Percentiles rank a stretch among this genome's conserved stretches.
Evolutionary conservation across 2,888 invertebrate species (phyloP).

Genomic region (Cosmia trapezina): DNA sequence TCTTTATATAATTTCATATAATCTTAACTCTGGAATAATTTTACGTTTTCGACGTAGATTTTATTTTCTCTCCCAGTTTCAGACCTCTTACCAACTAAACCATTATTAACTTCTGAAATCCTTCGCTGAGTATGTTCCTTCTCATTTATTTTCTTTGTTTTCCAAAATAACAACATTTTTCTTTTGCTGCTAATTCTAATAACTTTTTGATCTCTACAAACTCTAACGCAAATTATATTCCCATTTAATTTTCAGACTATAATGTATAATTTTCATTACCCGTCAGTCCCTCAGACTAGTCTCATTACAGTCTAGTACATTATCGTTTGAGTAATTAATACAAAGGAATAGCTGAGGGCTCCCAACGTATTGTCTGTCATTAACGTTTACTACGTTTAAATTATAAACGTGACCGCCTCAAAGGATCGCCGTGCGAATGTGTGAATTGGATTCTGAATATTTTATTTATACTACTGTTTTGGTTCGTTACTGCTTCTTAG

Average conservation of each 20-base stretch:
- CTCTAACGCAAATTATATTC: background rate
- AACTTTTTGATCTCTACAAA: background rate
- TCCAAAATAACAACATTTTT: background rate
- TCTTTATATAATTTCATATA: background rate
- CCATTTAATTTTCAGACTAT: constrained; percentile 7
- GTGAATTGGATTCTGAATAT: constrained; percentile 63
- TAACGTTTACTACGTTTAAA: constrained; percentile 59
- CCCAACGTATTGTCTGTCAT: constrained; percentile 65
- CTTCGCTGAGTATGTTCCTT: background rate
- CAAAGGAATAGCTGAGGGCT: constrained; percentile 66
- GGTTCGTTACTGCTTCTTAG: constrained; percentile 22
- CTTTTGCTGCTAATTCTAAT: background rate
- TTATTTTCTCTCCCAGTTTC: background rate
- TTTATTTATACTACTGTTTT: constrained; percentile 50
- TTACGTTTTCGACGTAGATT: background rate
- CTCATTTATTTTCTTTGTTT: background rate
- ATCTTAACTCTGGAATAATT: background rate
- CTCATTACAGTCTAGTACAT: constrained; percentile 38
- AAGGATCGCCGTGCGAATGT: constrained; percentile 64
- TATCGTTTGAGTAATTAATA: constrained; percentile 64
- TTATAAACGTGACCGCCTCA: constrained; percentile 65
- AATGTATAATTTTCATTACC: constrained; percentile 7
- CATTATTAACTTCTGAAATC: background rate
- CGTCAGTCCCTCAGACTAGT: background rate
- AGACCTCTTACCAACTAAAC: background rate